Evolutionary conservation across 2,113 vertebrate species (phyloP), one percentile per base, ranked within the genome.

Genomic region (Coreoperca whiteheadi): DNA sequence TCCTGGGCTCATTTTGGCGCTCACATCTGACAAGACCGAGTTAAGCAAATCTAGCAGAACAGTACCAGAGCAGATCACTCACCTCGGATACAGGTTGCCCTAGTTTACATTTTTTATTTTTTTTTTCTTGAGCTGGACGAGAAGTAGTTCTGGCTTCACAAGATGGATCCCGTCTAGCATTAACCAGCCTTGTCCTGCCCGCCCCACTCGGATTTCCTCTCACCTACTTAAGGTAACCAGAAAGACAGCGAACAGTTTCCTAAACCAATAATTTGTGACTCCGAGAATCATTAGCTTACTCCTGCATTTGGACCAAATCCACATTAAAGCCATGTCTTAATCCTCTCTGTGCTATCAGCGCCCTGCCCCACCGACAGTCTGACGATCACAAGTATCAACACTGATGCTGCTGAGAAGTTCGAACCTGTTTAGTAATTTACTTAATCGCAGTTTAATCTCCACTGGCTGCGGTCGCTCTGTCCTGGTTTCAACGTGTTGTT

Each of bases 361-460:
- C 15, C 12, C n/a, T 23, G 11, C 3, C 8, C 43, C 32, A 32
- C 46, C 25, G 8, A 16, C 16, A 56, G 11, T 34, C 56, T 18
- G 16, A 71, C 41, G 63, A 4, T 65, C 41, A n/a, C 43, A 39
- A 32, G 16, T 67, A 67, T 74, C 71, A 60, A n/a, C 41, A 6
- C 53, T 82, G 51, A 67, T 68, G 63, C 63, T 41, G 8, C 41
- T 60, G 11, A 74, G 61, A 57, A 23, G 28, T 59, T 66, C 16
- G 10, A 74, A 60, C 74, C 70, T 81, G 53, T n/a, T 59, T 23
- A 41, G 53, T 9, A 8, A 81, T 68, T n/a, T 41, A n/a, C 32
- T 51, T 68, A 41, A 41, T 59, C 43, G 25, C 14, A 20, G 32
- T 69, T 41, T 75, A 68, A 75, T 61, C 63, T 41, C 6, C 4